A percentile compares a stretch with the other conserved stretches of the same genome.
phyloP scores from a whole-genome alignment of 2,113 vertebrate genomes.

The Sinocyclocheilus maitianheensis region DNA sequence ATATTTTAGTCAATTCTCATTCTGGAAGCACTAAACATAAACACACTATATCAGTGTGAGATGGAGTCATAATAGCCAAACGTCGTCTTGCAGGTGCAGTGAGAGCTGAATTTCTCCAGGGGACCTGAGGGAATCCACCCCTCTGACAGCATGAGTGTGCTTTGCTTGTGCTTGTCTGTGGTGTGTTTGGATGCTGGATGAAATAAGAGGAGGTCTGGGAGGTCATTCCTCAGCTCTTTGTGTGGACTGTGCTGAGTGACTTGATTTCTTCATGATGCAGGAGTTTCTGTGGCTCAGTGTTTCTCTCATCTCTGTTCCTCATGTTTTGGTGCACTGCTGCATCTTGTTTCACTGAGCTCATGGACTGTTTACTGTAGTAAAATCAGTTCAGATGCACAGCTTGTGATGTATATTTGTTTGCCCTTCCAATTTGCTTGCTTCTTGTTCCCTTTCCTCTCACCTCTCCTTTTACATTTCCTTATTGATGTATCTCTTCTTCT shows the following conservation, averaged over 20 bases:
- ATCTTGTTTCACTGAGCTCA: background rate
- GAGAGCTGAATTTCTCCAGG: background rate
- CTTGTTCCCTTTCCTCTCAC: background rate
- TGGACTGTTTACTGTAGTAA: background rate
- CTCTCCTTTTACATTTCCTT: background rate
- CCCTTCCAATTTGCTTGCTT: background rate
- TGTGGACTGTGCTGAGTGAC: background rate
- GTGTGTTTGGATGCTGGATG: background rate
- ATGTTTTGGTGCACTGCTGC: background rate
- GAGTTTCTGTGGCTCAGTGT: background rate
- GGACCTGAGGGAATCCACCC: background rate
- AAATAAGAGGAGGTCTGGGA: background rate
- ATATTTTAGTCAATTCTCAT: constrained; percentile 28
- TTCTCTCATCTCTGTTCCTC: background rate
- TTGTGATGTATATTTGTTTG: background rate
- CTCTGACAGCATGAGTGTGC: background rate
- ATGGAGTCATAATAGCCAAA: constrained; percentile 13
- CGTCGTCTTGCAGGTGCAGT: background rate
- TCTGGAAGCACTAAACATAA: background rate
- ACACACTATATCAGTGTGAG: constrained; percentile 5
- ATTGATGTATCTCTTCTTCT: background rate
- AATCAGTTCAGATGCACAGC: background rate
- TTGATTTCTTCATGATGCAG: constrained; percentile 25
- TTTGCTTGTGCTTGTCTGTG: background rate
- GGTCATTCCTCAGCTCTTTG: background rate